phyloP scores from a whole-genome alignment of 2,113 vertebrate species.

The Motacilla alba region DNA sequence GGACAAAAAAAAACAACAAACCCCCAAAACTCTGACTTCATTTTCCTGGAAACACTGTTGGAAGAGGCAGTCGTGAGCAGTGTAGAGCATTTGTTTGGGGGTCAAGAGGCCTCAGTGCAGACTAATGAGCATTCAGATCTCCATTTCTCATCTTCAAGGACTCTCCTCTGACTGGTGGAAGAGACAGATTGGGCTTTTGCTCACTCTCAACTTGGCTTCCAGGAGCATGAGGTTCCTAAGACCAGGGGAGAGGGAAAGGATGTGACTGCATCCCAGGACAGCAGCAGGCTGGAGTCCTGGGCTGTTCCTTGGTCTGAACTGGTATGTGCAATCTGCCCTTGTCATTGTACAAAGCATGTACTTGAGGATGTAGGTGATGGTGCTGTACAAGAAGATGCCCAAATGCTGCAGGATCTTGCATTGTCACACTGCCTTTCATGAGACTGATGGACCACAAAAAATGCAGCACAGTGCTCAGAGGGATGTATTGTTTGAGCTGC shows the following conservation, averaged over 20 bases:
- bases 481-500: background rate
- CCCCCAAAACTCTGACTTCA: background rate
- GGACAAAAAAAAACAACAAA: background rate
- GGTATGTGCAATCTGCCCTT: background rate
- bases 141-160: background rate
- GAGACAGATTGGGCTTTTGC: background rate
- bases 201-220: fast-evolving
- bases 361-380: background rate
- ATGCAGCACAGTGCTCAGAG: background rate
- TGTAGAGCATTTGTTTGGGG: background rate
- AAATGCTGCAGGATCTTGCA: background rate
- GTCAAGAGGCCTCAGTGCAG: background rate
- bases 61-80: background rate
- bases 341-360: fast-evolving
- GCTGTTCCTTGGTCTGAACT: background rate
- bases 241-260: background rate
- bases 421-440: fast-evolving
- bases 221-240: background rate
- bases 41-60: background rate
- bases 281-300: background rate
- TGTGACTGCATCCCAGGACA: fast-evolving
- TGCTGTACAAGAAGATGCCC: background rate
- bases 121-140: background rate
- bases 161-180: background rate
- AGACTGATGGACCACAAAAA: background rate